phyloP scores from a whole-genome alignment of 2,888 invertebrate genomes.

The Lasioglossum malachurum region DNA sequence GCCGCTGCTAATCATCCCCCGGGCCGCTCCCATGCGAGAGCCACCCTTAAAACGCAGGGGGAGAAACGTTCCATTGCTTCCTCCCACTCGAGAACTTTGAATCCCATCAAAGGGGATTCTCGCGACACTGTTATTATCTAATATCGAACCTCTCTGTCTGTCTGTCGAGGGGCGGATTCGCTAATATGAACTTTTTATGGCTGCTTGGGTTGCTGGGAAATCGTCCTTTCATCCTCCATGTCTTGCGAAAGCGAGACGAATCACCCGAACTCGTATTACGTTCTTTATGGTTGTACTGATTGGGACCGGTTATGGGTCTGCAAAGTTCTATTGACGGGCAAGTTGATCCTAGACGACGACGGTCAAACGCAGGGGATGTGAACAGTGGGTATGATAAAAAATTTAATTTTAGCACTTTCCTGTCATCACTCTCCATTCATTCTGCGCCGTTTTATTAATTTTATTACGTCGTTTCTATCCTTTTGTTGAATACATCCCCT shows the following conservation, averaged over 20 bases:
- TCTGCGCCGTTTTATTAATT: too few relatives aligned
- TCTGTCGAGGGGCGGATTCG: not conserved
- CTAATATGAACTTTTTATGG: constrained; percentile 13
- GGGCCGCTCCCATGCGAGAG: constrained; percentile 7
- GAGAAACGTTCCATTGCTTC: constrained; percentile 27
- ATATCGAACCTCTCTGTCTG: not conserved
- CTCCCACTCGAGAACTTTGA: constrained; percentile 2
- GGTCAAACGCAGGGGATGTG: not conserved
- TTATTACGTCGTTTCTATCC: too few relatives aligned
- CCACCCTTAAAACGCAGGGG: constrained; percentile 23
- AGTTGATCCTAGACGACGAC: not conserved
- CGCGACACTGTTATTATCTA: constrained; percentile 2
- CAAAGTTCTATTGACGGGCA: not conserved
- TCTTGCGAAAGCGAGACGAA: not conserved
- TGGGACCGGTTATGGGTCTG: not conserved
- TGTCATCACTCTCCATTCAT: too few relatives aligned
- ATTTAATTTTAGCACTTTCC: too few relatives aligned
- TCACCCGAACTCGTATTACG: not conserved
- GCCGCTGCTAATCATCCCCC: constrained; percentile 64
- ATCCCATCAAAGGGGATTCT: not conserved
- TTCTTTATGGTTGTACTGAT: not conserved
- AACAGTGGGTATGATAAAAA: not conserved
- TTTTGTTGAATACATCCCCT: too few relatives aligned
- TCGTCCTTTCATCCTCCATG: not conserved
- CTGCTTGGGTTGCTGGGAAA: not conserved